Conservation (phyloP, 2,113 vertebrate species). For the Phainopepla nitens region DNA sequence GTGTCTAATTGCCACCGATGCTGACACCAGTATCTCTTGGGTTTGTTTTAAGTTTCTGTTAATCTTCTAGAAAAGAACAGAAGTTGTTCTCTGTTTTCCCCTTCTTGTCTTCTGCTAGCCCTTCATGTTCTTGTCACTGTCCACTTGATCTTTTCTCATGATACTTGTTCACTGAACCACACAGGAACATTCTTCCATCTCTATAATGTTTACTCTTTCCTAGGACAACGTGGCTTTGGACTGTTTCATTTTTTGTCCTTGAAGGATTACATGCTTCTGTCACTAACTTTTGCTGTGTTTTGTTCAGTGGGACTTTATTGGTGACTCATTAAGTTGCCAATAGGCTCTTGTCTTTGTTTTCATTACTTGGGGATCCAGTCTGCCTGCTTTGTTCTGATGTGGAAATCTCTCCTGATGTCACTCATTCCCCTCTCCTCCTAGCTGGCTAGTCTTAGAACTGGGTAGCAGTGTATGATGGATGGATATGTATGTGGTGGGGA, state of each 20-base stretch:
- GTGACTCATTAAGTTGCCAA: neutral
- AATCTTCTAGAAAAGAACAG: neutral
- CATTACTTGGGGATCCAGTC: neutral
- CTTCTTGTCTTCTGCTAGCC: neutral
- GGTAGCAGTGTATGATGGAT: neutral
- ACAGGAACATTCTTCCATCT: neutral
- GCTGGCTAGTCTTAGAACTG: neutral
- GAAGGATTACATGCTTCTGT: neutral
- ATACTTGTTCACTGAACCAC: neutral
- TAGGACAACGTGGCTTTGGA: neutral
- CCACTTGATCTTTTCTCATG: neutral
- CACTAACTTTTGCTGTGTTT: neutral
- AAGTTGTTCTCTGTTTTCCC: fast-evolving
- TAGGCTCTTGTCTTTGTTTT: neutral
- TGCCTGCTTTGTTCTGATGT: neutral
- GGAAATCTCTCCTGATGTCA: neutral
- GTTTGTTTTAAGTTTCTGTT: neutral
- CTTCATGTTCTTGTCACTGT: neutral
- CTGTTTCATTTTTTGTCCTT: neutral
- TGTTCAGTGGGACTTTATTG: neutral
- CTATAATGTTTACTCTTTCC: neutral
- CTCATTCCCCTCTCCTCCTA: neutral
- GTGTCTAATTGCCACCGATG: neutral
- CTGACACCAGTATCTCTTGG: too few species aligned
- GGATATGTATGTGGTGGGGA: neutral